Percentiles rank a stretch among this genome's conserved stretches.
phyloP scores from a whole-genome alignment of 2,888 invertebrate genomes.

The Pachydiplax longipennis region DNA sequence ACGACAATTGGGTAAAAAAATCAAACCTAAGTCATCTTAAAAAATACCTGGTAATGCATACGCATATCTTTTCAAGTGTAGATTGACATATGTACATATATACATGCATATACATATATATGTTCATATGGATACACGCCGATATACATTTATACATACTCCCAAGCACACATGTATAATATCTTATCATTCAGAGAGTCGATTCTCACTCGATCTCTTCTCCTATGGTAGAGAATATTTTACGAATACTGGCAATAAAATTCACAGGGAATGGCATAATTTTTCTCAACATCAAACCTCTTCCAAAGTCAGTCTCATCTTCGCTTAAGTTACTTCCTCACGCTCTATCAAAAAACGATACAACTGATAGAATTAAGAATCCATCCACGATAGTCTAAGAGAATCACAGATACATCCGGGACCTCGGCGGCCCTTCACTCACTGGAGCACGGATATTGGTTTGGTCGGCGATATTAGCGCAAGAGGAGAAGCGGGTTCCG shows the following conservation, averaged over 20 bases:
- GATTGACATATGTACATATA: not conserved
- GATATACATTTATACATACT: not conserved
- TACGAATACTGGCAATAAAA: conserved; percentile 1
- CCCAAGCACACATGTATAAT: not conserved
- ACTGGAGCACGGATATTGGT: conserved; percentile 27
- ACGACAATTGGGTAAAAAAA: not conserved
- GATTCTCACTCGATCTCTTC: not conserved
- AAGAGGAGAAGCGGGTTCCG: not conserved
- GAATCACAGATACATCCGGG: not conserved
- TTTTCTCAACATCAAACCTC: too few species aligned
- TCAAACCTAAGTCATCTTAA: not conserved
- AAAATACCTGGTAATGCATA: not conserved
- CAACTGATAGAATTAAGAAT: not conserved
- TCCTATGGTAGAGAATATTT: not conserved
- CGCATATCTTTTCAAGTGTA: too few species aligned
- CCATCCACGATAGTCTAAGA: not conserved
- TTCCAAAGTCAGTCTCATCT: not conserved
- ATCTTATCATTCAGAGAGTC: not conserved
- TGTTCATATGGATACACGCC: not conserved
- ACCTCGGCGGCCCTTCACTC: not conserved
- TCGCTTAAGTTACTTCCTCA: not conserved
- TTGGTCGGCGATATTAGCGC: conserved; percentile 9
- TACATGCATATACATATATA: not conserved
- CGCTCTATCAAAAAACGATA: not conserved
- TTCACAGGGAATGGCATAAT: not conserved